phyloP scores from a whole-genome alignment of 2,113 vertebrate species.

The Lophura nycthemera region DNA sequence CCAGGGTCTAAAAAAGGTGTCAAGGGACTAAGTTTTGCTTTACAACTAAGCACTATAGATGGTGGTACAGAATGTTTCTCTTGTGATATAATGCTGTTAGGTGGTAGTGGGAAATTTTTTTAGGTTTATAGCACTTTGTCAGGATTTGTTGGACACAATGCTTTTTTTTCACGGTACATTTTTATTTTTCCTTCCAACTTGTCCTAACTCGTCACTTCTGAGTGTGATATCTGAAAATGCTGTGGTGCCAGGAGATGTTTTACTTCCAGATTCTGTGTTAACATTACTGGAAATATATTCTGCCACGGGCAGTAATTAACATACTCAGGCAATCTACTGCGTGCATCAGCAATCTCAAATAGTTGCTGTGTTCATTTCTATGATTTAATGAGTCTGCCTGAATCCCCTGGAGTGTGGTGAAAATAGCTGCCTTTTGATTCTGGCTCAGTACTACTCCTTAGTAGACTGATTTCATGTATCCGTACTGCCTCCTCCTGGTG shows the following conservation, averaged over 20 bases:
- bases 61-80: background rate
- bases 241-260: background rate
- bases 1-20: background rate
- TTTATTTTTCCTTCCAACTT: background rate
- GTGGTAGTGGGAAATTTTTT: background rate
- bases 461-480: background rate
- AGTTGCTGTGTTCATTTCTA: background rate
- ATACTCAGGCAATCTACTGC: background rate
- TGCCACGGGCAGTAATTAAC: constrained; percentile 49
- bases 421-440: background rate
- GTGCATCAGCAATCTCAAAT: background rate
- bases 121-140: background rate
- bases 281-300: constrained; percentile 36
- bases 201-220: background rate
- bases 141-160: background rate
- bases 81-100: background rate
- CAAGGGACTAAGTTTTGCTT: background rate
- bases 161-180: background rate
- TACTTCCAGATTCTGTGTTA: constrained; percentile 16
- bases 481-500: background rate
- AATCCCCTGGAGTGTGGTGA: background rate
- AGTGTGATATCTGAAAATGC: background rate
- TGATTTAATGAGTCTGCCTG: constrained; percentile 1
- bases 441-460: background rate
- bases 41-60: background rate